phyloP scores from a whole-genome alignment of 2,888 invertebrate genomes.

The Rhaphigaster nebulosa region DNA sequence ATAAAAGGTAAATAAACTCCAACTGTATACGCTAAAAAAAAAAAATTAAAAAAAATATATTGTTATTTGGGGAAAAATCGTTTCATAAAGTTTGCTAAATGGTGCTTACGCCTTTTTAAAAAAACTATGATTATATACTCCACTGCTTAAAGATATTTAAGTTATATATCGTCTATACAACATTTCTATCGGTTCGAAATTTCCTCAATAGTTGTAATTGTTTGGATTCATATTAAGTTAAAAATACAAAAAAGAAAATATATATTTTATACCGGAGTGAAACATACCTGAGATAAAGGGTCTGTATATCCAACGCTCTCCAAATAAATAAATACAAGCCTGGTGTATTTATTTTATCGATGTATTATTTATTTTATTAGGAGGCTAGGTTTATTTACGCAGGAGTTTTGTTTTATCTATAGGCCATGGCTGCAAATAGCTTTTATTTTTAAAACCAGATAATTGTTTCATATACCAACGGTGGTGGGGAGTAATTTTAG shows the following conservation, averaged over 20 bases:
- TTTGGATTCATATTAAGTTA: neutral
- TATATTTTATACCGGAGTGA: neutral
- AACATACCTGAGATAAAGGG: neutral
- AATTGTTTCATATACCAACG: neutral
- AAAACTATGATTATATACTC: too few relatives aligned
- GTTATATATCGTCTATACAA: neutral
- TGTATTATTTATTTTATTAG: neutral
- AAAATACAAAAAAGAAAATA: neutral
- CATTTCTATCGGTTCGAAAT: neutral
- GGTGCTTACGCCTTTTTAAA: too few relatives aligned
- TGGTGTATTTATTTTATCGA: neutral
- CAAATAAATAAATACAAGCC: neutral
- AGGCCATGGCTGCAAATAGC: neutral
- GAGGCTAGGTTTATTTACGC: neutral
- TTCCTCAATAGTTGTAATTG: neutral
- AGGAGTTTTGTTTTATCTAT: neutral
- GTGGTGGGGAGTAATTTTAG: too few relatives aligned
- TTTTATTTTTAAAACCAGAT: neutral
- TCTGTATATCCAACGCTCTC: neutral
- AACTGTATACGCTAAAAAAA: too few relatives aligned
- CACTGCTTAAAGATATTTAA: too few relatives aligned
- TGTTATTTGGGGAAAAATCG: too few relatives aligned
- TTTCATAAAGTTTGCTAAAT: too few relatives aligned
- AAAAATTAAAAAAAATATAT: too few relatives aligned
- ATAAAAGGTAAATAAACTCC: too few relatives aligned